These are phyloP conservation scores for Dissostichus mawsoni DNA, from an alignment of 2,113 vertebrate genomes.

Conservation along the genomic window DNA sequence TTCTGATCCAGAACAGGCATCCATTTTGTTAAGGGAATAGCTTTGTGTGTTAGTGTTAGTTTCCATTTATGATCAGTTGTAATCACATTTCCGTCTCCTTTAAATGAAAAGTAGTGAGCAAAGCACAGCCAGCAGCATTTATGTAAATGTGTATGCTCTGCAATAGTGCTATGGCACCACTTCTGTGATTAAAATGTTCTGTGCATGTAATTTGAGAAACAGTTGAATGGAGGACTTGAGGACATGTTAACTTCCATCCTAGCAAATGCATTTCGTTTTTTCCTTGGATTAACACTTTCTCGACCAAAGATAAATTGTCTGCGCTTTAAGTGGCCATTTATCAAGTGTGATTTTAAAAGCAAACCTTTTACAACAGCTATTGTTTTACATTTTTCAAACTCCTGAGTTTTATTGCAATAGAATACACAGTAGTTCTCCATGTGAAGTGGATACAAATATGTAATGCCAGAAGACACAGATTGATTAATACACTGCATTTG, in stretches of 20 bases:
- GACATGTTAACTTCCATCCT: not conserved
- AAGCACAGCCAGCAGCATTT: conserved; percentile 17
- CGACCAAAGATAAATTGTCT: not conserved
- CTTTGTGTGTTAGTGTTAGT: conserved; percentile 3
- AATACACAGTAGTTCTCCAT: not conserved
- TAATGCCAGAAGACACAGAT: not conserved
- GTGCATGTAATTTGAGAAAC: not conserved
- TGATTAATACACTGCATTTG: conserved; percentile 12
- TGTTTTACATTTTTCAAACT: not conserved
- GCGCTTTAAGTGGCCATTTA: not conserved
- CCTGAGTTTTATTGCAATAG: conserved; percentile 1
- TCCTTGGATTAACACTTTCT: not conserved
- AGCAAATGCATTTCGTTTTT: not conserved
- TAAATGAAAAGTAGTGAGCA: conserved; percentile 8
- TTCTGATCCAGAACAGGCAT: conserved; percentile 6
- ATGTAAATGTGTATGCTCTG: conserved; percentile 1
- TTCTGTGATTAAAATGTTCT: not conserved
- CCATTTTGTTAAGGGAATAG: not conserved
- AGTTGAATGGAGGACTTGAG: not conserved
- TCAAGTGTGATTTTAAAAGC: not conserved
- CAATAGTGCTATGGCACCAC: not conserved
- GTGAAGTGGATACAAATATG: conserved; percentile 3
- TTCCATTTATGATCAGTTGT: not conserved
- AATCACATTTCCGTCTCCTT: conserved; percentile 7
- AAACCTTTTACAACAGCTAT: not conserved